These are phyloP conservation scores for Tamandua tetradactyla DNA, from an alignment of 2,797 vertebrate species.

Conservation along the genomic window DNA sequence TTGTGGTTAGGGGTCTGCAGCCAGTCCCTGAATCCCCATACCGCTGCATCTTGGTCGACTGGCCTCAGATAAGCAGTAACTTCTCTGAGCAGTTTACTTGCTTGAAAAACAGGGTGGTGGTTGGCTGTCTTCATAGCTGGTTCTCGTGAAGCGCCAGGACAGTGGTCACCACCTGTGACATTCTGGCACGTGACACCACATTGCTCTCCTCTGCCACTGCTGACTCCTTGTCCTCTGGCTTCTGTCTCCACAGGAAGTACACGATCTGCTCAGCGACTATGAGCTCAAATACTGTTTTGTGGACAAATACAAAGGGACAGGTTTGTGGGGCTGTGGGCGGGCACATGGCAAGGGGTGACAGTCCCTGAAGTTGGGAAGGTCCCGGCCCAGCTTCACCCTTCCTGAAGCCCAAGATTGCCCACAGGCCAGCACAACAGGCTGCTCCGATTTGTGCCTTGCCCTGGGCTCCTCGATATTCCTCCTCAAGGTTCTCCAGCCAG, in stretches of 20 bases:
- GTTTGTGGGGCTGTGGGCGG: conserved; percentile 84
- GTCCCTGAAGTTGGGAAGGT: not conserved
- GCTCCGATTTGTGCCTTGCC: not conserved
- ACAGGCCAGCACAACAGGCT: not conserved
- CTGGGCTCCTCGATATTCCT: not conserved
- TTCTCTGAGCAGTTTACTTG: not conserved
- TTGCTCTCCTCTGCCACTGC: not conserved
- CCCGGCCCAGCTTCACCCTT: not conserved
- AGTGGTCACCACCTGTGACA: not conserved
- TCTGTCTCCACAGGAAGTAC: conserved; percentile 90
- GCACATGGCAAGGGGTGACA: not conserved
- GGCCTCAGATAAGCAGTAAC: not conserved
- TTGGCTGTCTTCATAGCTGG: not conserved
- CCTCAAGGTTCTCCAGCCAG: not conserved
- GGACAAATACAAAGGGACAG: conserved; percentile 97
- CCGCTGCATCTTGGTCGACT: not conserved
- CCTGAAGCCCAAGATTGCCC: not conserved
- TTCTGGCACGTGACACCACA: too few species aligned
- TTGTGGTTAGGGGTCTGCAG: not conserved
- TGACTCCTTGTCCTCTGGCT: conserved; percentile 46
- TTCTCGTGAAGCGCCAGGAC: not conserved
- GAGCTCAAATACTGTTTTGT: conserved; percentile 98
- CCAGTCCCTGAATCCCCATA: too few species aligned
- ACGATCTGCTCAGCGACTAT: conserved; percentile 93
- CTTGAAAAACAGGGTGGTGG: not conserved